Base-by-base conservation (phyloP, 1,140 invertebrate genomes). In the Penaeus chinensis region DNA sequence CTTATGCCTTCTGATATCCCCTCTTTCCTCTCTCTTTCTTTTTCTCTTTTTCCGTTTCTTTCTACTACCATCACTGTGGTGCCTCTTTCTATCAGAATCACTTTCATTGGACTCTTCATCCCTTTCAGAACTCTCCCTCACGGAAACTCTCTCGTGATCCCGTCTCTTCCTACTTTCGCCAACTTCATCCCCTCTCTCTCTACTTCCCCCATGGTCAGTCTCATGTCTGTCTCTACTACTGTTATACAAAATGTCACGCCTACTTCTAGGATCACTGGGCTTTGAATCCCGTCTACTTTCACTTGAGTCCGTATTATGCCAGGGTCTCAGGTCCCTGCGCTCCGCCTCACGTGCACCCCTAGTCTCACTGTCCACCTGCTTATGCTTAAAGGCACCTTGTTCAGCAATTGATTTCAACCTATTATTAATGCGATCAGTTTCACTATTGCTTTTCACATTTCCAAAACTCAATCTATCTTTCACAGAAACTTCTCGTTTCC, bases 401-500 rank as follows among this genome's bases (percentile, higher is more conserved):
- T 54, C 74, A 32, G n/a, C 42, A 19, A 24, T 37, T n/a, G 42
- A 54, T 10, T 32, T 47, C n/a, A 62, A 54, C 32, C 47, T 32
- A 27, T 32, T 42, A 42, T 22, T 77, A n/a, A 60, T 61, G 22
- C 42, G 71, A 18, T 24, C 66, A 62, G n/a, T 77, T 16, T 60
- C 82, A 62, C 37, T 54, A 24, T 37, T 60, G 47, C 37, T 16
- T 54, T 79, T 47, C 4, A 27, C 66, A 13, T 62, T 71, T 32
- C 78, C 61, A 74, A 81, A 85, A 20, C 84, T 85, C 4, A 85
- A 32, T 5, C 84, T 78, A 19, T 85, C 84, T 32, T 85, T 85
- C 32, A 85, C 65, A 1, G 84, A 85, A 61, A 79, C 76, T 11
- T 85, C 84, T 62, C 42, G 42, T 47, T 66, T 79, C 24, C 54